Conservation (phyloP, 1,140 invertebrate species). For the Platyscapa corneri region DNA sequence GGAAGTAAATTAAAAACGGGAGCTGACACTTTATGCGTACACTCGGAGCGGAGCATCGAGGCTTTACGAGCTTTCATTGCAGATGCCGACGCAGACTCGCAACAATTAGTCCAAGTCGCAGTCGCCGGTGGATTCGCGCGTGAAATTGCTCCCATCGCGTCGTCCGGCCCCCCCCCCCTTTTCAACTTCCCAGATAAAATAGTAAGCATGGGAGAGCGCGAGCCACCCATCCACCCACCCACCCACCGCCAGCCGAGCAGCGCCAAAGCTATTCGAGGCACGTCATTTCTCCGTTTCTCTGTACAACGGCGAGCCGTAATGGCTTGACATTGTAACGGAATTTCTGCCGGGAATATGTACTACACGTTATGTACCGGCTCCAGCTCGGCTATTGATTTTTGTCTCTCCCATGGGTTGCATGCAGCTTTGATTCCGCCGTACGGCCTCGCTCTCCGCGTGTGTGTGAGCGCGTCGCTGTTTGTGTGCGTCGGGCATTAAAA, state of each 20-base stretch:
- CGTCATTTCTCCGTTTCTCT: background rate
- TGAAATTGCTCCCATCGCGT: conserved; percentile 1
- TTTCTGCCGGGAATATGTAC: background rate
- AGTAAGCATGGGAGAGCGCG: background rate
- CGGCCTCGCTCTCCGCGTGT: too few relatives aligned
- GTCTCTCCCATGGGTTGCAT: background rate
- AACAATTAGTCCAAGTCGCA: background rate
- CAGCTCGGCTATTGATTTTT: background rate
- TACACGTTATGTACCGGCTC: background rate
- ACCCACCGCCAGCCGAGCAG: background rate
- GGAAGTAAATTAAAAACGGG: background rate
- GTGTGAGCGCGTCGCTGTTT: too few relatives aligned
- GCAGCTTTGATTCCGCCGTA: background rate
- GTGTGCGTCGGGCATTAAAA: background rate
- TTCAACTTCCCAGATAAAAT: background rate
- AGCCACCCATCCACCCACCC: background rate
- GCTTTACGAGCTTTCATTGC: background rate
- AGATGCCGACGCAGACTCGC: background rate
- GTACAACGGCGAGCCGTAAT: background rate
- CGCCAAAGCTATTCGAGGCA: background rate
- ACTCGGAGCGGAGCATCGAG: background rate
- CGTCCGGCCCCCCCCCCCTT: background rate
- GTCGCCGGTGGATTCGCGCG: background rate
- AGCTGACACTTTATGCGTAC: background rate
- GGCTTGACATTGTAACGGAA: background rate